Evolutionary conservation across 1,140 invertebrate species (phyloP).

Genomic region (Littorina saxatilis): DNA sequence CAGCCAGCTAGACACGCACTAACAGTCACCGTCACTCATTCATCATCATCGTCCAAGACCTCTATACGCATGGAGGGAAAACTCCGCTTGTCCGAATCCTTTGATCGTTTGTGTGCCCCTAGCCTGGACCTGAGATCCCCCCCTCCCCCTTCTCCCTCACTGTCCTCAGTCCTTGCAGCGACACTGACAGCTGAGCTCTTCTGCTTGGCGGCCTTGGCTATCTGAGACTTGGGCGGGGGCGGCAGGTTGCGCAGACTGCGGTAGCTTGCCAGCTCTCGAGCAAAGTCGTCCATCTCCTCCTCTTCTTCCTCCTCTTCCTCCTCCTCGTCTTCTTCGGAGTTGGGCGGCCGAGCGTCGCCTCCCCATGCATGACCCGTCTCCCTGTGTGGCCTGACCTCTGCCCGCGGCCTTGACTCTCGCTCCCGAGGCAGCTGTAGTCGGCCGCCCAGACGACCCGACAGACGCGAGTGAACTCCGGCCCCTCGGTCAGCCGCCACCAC

Average conservation of each 20-base stretch:
- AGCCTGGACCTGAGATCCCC: conserved; percentile 43
- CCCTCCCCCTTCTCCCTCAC: background rate
- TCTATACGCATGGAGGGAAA: conserved; percentile 44
- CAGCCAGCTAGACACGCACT: background rate
- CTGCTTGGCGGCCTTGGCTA: background rate
- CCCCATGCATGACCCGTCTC: background rate
- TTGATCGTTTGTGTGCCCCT: background rate
- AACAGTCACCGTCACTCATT: background rate
- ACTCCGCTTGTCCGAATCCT: conserved; percentile 12
- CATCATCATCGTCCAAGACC: conserved; percentile 33
- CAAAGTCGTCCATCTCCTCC: conserved; percentile 7
- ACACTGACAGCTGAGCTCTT: too few relatives aligned
- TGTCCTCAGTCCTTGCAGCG: background rate
- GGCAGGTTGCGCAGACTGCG: background rate
- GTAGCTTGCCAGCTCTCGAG: background rate
- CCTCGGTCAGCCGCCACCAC: background rate
- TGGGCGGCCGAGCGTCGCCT: background rate
- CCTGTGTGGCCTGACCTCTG: background rate
- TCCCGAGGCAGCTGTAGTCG: background rate
- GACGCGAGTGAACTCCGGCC: background rate
- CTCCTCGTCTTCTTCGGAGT: conserved; percentile 31
- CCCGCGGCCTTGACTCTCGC: background rate
- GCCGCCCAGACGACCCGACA: conserved; percentile 8
- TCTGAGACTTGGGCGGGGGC: background rate
- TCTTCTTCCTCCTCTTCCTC: conserved; percentile 23